These are phyloP conservation scores for Virgularia gustaviana DNA, from an alignment of 92 coral and sea anemone genomes.

Conservation along the genomic window DNA sequence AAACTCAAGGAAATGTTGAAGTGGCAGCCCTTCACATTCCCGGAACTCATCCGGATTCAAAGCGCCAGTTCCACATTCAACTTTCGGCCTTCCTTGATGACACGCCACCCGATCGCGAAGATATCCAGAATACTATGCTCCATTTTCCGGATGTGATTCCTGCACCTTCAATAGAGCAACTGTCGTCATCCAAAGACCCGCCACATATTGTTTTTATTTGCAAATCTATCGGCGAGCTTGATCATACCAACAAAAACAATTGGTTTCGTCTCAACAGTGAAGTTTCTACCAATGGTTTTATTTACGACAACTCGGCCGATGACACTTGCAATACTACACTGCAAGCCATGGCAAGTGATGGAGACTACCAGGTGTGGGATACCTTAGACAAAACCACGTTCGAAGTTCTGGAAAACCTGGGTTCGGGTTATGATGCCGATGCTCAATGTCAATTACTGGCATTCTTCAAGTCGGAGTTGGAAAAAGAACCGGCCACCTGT, in stretches of 20 bases:
- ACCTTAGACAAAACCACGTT: too few species aligned
- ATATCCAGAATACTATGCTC: not conserved
- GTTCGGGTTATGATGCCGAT: not conserved
- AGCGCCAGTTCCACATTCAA: too few species aligned
- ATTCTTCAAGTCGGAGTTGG: not conserved
- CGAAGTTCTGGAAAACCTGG: not conserved
- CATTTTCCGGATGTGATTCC: too few species aligned
- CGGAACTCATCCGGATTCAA: not conserved
- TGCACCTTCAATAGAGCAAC: too few species aligned
- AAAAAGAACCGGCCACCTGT: not conserved
- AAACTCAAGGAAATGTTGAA: too few species aligned
- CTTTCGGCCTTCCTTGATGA: not conserved
- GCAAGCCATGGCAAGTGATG: not conserved
- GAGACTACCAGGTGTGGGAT: too few species aligned
- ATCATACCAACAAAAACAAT: not conserved
- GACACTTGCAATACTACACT: not conserved
- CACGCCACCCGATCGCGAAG: too few species aligned
- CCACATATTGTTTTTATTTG: too few species aligned
- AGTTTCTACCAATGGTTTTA: not conserved
- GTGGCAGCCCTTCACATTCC: too few species aligned
- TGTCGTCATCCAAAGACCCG: too few species aligned
- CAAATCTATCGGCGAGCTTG: too few species aligned
- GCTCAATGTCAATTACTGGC: not conserved
- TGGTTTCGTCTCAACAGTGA: too few species aligned
- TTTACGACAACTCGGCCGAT: not conserved